Evolutionary conservation across 53 echinoderm and acorn worm genomes (phyloP), one percentile per base, ranked within the genome.

Genomic region (Zoroaster sp.): DNA sequence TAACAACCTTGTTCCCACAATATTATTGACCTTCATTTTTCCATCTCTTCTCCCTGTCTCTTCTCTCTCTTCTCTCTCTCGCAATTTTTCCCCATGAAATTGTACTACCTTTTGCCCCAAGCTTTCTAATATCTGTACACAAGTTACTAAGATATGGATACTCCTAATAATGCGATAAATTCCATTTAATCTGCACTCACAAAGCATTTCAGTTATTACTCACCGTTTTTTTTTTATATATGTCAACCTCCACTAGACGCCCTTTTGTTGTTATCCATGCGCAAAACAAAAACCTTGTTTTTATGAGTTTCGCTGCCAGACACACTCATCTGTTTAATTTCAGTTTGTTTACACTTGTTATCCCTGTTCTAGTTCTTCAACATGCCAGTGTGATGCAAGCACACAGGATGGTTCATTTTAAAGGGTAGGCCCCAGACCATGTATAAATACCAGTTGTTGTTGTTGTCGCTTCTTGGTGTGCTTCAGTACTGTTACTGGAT

Each of bases 351-450:
- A 67, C n/a, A 67, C 42, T 66, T 82, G 63, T 79, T 79, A 79
- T 82, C 68, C 82, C 66, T 68, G 68, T 82, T 82, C 67, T 82
- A 82, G 82, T 68, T 82, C 42, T 42, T 68, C 82, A 42, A 23
- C 34, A 30, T 67, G 82, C 82, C 69, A 66, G 44, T 82, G 82
- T 82, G 82, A 82, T 7, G 69, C 82, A 68, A 32, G 45, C 82
- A 82, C 82, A 68, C 68, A 44, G 30, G 82, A 82, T 68, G 69
- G 69, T 67, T 82, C 67, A 44, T 82, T 54, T 32, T 25, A 40
- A 82, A 66, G 82, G 82, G 82, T 82, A 82, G 67, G 82, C 82
- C 82, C 68, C 36, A 31, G 68, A 82, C 42, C 68, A 66, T 66
- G 82, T 82, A 67, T 82, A 36, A 71, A 71, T 38, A 43, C 49